Percentiles rank a stretch among this genome's conserved stretches.
Evolutionary conservation across 2,797 vertebrate genomes (phyloP).

Genomic region (Darevskia nairensis): DNA sequence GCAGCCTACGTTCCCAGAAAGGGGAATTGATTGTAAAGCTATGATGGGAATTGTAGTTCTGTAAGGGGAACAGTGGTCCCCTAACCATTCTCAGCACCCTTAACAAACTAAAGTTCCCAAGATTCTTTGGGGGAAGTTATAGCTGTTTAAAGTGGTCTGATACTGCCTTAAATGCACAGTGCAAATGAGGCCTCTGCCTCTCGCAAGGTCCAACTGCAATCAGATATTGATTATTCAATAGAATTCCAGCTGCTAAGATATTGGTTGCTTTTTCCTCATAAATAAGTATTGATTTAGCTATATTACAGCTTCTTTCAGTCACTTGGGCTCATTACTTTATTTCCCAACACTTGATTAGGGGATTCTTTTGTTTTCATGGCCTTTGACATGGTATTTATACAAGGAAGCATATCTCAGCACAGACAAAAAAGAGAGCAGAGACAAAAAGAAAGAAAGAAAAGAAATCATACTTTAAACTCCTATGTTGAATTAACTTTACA

Average conservation of each 20-base stretch:
- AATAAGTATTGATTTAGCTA: constrained; percentile 42
- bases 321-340: constrained; percentile 37
- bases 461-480: background rate
- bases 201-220: constrained; percentile 63
- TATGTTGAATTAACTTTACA: constrained; percentile 7
- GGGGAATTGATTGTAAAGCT: too few species aligned
- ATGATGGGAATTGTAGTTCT: too few species aligned
- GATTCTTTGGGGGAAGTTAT: too few species aligned
- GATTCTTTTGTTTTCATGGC: constrained; percentile 45
- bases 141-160: too few species aligned
- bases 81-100: too few species aligned
- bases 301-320: constrained; percentile 36
- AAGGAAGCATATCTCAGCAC: constrained; percentile 32
- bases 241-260: constrained; percentile 60
- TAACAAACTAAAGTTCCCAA: too few species aligned
- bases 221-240: constrained; percentile 64
- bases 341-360: constrained; percentile 33
- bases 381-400: constrained; percentile 38
- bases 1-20: constrained; percentile 72
- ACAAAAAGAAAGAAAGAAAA: too few species aligned
- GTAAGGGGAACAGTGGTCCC: too few species aligned
- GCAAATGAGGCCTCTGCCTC: constrained; percentile 26
- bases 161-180: too few species aligned
- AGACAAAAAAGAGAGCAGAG: background rate
- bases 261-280: constrained; percentile 46